These are phyloP conservation scores for Oreonectes daqikongensis DNA, from an alignment of 2,797 vertebrate genomes.

Conservation along the genomic window DNA sequence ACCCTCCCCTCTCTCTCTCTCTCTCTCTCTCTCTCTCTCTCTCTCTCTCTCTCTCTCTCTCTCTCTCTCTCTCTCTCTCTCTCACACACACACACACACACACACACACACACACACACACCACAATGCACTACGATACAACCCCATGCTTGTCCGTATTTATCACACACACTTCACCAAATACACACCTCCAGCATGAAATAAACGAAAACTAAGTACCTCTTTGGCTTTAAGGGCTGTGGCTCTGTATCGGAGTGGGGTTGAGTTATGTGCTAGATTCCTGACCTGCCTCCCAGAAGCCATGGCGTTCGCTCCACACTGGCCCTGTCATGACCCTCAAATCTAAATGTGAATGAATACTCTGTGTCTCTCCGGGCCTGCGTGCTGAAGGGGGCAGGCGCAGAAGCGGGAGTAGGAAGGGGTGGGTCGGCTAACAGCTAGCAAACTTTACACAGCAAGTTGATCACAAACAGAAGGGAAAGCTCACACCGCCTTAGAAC, in stretches of 20 bases:
- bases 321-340: constrained; percentile 82
- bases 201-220: constrained; percentile 69
- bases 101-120: constrained; percentile 30
- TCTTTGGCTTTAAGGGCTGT: constrained; percentile 59
- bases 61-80: constrained; percentile 16
- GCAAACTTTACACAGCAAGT: constrained; percentile 78
- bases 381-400: constrained; percentile 59
- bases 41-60: constrained; percentile 24
- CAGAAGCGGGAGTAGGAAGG: constrained; percentile 55
- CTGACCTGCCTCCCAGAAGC: constrained; percentile 75
- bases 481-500: constrained; percentile 75
- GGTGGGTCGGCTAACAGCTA: constrained; percentile 73
- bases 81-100: constrained; percentile 36
- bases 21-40: background rate
- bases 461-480: constrained; percentile 82
- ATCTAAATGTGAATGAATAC: constrained; percentile 87
- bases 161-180: constrained; percentile 42
- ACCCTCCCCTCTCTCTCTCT: constrained; percentile 4
- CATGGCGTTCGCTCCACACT: constrained; percentile 71
- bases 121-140: constrained; percentile 41
- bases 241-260: constrained; percentile 58
- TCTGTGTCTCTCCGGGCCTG: constrained; percentile 80
- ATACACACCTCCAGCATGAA: constrained; percentile 51
- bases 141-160: constrained; percentile 13
- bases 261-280: constrained; percentile 78